A percentile compares a stretch with the other conserved stretches of the same genome.
Evolutionary conservation across 92 coral and sea anemone genomes (phyloP).

Genomic region (Umimayanthus kanabou): DNA sequence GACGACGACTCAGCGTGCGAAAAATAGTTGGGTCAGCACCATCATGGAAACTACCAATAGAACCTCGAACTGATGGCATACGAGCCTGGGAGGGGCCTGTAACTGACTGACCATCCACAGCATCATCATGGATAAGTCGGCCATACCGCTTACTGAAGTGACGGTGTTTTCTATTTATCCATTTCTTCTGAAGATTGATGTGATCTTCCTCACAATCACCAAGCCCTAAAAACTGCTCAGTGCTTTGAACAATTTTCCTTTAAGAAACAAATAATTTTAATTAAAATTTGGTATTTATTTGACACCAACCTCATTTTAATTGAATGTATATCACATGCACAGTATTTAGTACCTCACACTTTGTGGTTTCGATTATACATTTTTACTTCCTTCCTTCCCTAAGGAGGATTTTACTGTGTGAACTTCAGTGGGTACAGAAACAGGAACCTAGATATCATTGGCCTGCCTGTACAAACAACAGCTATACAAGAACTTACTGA

Average conservation of each 20-base stretch:
- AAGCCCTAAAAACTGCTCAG: slow-evolving; percentile 93
- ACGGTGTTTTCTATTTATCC: slow-evolving; percentile 83
- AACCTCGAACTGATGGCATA: slow-evolving; percentile 23
- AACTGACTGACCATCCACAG: slow-evolving; percentile 53
- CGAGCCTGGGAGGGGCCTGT: slow-evolving; percentile 29
- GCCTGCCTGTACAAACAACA: too few species aligned
- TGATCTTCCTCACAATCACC: slow-evolving; percentile 89
- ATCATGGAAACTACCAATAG: slow-evolving; percentile 37
- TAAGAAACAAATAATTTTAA: slow-evolving; percentile 17
- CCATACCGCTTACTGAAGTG: slow-evolving; percentile 93
- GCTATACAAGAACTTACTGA: too few species aligned
- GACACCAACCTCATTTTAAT: too few species aligned
- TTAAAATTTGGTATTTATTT: background rate
- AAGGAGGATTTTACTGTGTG: too few species aligned
- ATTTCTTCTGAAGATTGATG: slow-evolving; percentile 70
- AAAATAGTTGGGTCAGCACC: slow-evolving; percentile 69
- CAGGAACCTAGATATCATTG: too few species aligned
- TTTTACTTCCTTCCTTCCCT: too few species aligned
- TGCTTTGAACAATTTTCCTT: slow-evolving; percentile 91
- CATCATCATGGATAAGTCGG: slow-evolving; percentile 67
- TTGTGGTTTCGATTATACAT: too few species aligned
- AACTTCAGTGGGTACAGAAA: too few species aligned
- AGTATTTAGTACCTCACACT: too few species aligned
- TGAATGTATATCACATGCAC: too few species aligned
- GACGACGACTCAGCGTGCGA: slow-evolving; percentile 82